A percentile compares a stretch with the other conserved stretches of the same genome.
phyloP scores from a whole-genome alignment of 1,140 invertebrate species.

The Scylla paramamosain region DNA sequence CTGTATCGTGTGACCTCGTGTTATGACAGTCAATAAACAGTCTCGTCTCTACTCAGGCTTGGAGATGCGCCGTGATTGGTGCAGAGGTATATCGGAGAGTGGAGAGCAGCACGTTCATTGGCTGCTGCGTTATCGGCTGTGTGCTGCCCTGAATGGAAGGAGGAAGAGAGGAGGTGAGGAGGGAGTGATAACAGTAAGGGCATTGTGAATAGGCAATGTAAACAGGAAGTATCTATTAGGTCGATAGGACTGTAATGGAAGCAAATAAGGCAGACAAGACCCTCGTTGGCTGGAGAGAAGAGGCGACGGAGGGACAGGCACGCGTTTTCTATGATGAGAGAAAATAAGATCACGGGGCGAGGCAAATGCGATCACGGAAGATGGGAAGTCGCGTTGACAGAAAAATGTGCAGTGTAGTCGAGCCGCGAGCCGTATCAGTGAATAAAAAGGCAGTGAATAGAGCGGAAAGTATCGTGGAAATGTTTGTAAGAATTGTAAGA shows the following conservation, averaged over 20 bases:
- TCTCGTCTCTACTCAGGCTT: background rate
- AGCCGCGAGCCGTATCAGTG: no score
- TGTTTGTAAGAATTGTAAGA: no score
- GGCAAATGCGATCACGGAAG: background rate
- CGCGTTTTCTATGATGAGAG: background rate
- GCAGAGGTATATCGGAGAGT: background rate
- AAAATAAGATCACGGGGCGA: background rate
- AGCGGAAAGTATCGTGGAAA: no score
- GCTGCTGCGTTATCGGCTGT: background rate
- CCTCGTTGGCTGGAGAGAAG: background rate
- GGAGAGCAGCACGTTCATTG: background rate
- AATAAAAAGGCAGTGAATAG: no score
- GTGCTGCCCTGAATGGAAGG: no score
- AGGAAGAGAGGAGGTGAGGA: background rate
- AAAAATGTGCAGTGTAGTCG: no score
- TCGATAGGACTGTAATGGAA: background rate
- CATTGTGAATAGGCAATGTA: conserved; percentile 1
- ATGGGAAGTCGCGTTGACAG: background rate
- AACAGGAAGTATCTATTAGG: conserved; percentile 22
- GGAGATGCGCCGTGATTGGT: background rate
- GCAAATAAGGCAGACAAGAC: background rate
- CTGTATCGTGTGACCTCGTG: background rate
- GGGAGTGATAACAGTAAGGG: background rate
- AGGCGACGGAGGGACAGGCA: background rate
- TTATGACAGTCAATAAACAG: conserved; percentile 23